phyloP scores from a whole-genome alignment of 2,113 vertebrate species.

The Psilopogon haemacephalus region DNA sequence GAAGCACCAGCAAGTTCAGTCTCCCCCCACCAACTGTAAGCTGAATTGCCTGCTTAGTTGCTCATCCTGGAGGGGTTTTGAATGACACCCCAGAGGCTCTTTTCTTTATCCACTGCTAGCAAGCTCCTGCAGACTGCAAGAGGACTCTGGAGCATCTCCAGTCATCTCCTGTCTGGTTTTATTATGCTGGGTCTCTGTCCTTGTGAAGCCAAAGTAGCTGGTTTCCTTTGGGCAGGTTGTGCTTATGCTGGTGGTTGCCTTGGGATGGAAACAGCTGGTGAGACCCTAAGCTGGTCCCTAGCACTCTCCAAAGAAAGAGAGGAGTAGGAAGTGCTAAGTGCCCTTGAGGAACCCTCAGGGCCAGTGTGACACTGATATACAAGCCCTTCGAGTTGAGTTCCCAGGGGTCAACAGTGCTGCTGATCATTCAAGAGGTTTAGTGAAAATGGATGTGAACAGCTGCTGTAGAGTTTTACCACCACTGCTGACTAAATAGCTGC shows the following conservation, averaged over 20 bases:
- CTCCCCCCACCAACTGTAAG: neutral
- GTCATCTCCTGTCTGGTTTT: neutral
- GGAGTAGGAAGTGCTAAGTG: too few relatives aligned
- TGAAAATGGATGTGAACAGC: fast-evolving
- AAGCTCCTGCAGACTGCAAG: fast-evolving
- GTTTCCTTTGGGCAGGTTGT: neutral
- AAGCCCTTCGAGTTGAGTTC: fast-evolving
- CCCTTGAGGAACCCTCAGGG: neutral
- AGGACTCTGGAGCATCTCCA: neutral
- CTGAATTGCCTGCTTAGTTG: neutral
- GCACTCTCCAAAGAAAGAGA: neutral
- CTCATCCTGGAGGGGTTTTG: neutral
- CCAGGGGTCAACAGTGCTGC: neutral
- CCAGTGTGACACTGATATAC: fast-evolving
- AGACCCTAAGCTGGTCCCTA: neutral
- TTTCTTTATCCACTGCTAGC: fast-evolving
- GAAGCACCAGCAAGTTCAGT: fast-evolving
- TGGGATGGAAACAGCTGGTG: neutral
- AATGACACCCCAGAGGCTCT: neutral
- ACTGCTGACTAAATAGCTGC: neutral
- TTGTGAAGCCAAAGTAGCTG: fast-evolving
- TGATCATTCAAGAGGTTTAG: fast-evolving
- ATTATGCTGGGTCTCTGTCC: too few relatives aligned
- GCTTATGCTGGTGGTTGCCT: neutral
- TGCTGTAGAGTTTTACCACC: neutral